Conservation (phyloP, 1,140 invertebrate genomes). For the Cotesia glomerata region DNA sequence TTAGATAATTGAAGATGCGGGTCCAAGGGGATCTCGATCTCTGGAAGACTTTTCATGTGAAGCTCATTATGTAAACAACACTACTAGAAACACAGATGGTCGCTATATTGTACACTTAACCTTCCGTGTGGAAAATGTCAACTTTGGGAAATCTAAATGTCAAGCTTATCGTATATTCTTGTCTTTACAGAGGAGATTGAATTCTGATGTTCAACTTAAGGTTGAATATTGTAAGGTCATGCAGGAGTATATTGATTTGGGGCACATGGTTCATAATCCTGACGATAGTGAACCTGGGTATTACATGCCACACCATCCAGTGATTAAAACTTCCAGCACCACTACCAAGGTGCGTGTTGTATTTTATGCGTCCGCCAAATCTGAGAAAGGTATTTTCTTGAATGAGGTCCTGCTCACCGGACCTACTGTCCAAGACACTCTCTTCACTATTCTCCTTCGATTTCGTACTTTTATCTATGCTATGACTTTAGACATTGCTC, state of each 20-base stretch:
- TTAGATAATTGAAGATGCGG: too few relatives aligned
- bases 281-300: constrained; percentile 20
- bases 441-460: constrained; percentile 19
- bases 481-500: constrained; percentile 42
- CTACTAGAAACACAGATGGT: too few relatives aligned
- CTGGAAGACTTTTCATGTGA: too few relatives aligned
- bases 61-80: too few relatives aligned
- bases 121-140: too few relatives aligned
- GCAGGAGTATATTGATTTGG: constrained; percentile 40
- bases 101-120: too few relatives aligned
- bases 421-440: constrained; percentile 40
- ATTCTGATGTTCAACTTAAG: too few relatives aligned
- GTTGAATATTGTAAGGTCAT: constrained; percentile 32
- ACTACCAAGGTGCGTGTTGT: constrained; percentile 47
- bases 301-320: constrained; percentile 49
- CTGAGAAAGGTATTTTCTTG: constrained; percentile 36
- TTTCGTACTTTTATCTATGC: constrained; percentile 31
- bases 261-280: constrained; percentile 34
- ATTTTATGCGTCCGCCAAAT: constrained; percentile 37
- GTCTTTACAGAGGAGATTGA: too few relatives aligned
- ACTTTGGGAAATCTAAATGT: too few relatives aligned
- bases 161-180: too few relatives aligned
- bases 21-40: too few relatives aligned
- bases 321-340: constrained; percentile 37
- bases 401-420: constrained; percentile 47